Percentiles rank a stretch among this genome's conserved stretches.
Evolutionary conservation across 1,140 invertebrate genomes (phyloP).

Genomic region (Leptinotarsa texana): DNA sequence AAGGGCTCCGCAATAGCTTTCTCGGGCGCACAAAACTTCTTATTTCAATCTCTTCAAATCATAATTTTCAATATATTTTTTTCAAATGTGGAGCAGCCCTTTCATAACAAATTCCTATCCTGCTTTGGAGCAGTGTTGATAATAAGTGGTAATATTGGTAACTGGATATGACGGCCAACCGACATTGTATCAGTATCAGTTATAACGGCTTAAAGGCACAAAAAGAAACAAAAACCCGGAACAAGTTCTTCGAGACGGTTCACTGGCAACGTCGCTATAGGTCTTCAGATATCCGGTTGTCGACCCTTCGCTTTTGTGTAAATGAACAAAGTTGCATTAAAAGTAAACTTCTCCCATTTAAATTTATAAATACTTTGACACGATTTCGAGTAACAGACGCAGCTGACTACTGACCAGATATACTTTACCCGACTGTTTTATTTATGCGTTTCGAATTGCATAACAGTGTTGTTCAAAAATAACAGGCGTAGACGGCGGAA

Average conservation of each 20-base stretch:
- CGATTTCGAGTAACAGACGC: not conserved
- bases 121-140: too few species aligned
- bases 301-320: slow-evolving; percentile 1
- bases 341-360: not conserved
- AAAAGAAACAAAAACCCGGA: too few species aligned
- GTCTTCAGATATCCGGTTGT: slow-evolving; percentile 5
- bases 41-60: too few species aligned
- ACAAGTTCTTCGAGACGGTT: not conserved
- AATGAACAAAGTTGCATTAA: not conserved
- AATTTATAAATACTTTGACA: slow-evolving; percentile 6
- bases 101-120: too few species aligned
- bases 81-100: too few species aligned
- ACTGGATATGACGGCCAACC: too few species aligned
- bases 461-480: not conserved
- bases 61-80: too few species aligned
- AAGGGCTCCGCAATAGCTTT: too few species aligned
- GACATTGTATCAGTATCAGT: too few species aligned
- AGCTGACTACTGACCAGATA: slow-evolving; percentile 5
- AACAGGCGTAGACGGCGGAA: not conserved
- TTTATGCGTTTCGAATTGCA: not conserved
- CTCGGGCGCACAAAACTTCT: too few species aligned
- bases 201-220: too few species aligned
- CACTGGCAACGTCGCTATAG: not conserved
- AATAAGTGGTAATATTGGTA: too few species aligned
- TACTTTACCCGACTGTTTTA: not conserved